These are phyloP conservation scores for Notamacropus eugenii DNA, from an alignment of 2,797 vertebrate species.

Conservation along the genomic window DNA sequence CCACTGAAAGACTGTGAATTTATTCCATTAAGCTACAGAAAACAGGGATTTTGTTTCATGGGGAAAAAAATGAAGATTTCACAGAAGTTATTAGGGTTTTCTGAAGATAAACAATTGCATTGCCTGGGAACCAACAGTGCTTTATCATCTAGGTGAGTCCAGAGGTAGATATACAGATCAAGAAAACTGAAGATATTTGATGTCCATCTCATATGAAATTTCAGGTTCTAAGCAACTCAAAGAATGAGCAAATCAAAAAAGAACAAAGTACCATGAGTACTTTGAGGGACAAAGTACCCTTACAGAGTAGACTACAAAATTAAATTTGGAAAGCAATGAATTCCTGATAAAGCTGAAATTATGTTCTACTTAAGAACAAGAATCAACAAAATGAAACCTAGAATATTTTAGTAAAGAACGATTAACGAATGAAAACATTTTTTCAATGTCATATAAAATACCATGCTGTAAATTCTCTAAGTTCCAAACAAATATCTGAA, in stretches of 20 bases:
- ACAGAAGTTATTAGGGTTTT: not conserved
- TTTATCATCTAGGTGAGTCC: not conserved
- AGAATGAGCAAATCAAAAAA: not conserved
- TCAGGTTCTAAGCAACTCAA: conserved; percentile 21
- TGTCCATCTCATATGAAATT: conserved; percentile 20
- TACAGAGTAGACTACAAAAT: not conserved
- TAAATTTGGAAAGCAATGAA: not conserved
- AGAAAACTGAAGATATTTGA: not conserved
- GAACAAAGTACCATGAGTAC: not conserved
- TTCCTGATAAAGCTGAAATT: not conserved
- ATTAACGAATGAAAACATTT: not conserved
- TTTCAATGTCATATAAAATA: not conserved
- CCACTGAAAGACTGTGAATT: not conserved
- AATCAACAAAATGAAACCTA: not conserved
- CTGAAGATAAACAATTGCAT: not conserved
- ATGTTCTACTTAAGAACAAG: not conserved
- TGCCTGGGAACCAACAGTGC: not conserved
- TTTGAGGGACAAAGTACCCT: not conserved
- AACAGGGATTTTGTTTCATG: not conserved
- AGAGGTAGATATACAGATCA: not conserved
- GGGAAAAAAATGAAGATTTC: conserved; percentile 29
- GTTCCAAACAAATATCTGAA: not conserved
- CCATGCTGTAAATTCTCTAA: not conserved
- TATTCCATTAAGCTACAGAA: conserved; percentile 38
- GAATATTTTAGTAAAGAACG: not conserved